Evolutionary conservation across 2,888 invertebrate genomes (phyloP).

Genomic region (Leucoma salicis): DNA sequence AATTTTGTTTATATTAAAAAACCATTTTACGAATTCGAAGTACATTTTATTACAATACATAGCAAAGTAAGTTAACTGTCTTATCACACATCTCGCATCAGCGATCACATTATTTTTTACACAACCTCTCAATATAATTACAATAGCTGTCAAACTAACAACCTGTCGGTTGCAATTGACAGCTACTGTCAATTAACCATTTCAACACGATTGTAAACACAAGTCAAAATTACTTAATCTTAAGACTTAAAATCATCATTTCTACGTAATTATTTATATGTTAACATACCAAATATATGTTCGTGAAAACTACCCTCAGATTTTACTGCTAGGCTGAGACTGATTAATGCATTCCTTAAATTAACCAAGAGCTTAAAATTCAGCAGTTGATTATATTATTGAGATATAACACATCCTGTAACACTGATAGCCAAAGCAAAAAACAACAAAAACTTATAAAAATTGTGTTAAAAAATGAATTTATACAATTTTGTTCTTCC

Average conservation of each 20-base stretch:
- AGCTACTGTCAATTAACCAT: slow-evolving; percentile 15
- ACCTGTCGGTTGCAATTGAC: slow-evolving; percentile 1
- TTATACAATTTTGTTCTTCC: too few species aligned
- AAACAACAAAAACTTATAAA: too few species aligned
- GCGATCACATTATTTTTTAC: slow-evolving; percentile 31
- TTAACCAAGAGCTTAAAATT: too few species aligned
- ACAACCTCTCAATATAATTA: slow-evolving; percentile 3
- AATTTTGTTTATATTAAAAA: too few species aligned
- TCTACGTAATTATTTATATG: not conserved
- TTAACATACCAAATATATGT: not conserved
- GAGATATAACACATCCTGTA: too few species aligned
- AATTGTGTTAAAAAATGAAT: too few species aligned
- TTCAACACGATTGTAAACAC: slow-evolving; percentile 38
- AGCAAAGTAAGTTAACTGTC: slow-evolving; percentile 35
- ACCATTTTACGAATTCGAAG: slow-evolving; percentile 22
- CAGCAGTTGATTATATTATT: too few species aligned
- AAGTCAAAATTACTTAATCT: slow-evolving; percentile 34
- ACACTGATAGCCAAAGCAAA: too few species aligned
- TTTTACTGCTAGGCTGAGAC: too few species aligned
- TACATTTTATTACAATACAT: slow-evolving; percentile 45
- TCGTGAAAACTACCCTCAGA: not conserved
- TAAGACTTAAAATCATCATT: slow-evolving; percentile 17
- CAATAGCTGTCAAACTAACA: not conserved
- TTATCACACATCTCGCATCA: slow-evolving; percentile 34
- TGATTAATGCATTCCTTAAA: too few species aligned